These are phyloP conservation scores for Cephalopholis sonnerati DNA, from an alignment of 2,113 vertebrate genomes.

Conservation along the genomic window DNA sequence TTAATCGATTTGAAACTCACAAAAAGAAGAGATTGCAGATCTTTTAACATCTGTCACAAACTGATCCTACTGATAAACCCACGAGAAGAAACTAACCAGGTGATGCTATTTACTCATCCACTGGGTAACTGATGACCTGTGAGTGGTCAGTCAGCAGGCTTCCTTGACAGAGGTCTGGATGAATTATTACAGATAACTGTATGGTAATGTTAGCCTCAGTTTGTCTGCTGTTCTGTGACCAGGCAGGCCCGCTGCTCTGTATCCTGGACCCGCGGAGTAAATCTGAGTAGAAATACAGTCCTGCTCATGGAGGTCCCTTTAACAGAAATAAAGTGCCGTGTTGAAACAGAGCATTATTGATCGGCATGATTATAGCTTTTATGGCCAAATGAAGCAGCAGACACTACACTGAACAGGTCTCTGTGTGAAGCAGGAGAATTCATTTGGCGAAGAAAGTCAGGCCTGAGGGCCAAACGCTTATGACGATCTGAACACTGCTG, in stretches of 20 bases:
- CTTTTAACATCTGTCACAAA: constrained; percentile 6
- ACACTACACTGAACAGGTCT: neutral
- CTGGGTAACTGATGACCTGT: constrained; percentile 12
- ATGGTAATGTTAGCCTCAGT: neutral
- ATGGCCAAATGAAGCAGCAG: constrained; percentile 1
- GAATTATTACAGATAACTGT: neutral
- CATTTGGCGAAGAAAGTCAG: neutral
- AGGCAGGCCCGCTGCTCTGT: neutral
- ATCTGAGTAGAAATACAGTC: neutral
- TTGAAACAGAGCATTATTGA: constrained; percentile 7
- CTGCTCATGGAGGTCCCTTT: neutral
- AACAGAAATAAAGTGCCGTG: constrained; percentile 3
- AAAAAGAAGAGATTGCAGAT: neutral
- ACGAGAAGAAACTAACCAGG: neutral
- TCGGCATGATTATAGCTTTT: constrained; percentile 24
- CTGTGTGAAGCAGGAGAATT: neutral
- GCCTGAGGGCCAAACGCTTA: neutral
- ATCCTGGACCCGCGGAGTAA: neutral
- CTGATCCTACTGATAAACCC: neutral
- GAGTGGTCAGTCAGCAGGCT: neutral
- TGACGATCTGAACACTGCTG: neutral
- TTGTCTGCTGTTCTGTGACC: neutral
- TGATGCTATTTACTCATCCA: constrained; percentile 18
- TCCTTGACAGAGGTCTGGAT: neutral
- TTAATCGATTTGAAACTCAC: neutral